Evolutionary conservation across 2,888 invertebrate genomes (phyloP), one percentile per base, ranked within the genome.

Genomic region (Coelopa pilipes): DNA sequence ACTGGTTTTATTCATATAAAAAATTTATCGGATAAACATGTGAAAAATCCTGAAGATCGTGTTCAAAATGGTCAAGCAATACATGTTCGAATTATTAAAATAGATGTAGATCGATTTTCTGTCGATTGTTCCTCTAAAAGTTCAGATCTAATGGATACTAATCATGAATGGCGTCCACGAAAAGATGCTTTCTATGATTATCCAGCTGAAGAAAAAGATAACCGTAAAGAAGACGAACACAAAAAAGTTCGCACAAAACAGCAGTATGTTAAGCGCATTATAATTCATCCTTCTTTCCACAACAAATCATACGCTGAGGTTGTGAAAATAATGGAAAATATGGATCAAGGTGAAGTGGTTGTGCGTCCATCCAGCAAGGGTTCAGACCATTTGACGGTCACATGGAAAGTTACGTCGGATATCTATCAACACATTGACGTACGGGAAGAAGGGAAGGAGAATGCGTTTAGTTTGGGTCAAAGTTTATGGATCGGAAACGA

Each of bases 331-430:
- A 94, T 99, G 93, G 92, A 92, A 66, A 91, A 91, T 72, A 94
- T 98, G 93, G 98, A 97, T 78, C 98, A 97, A 88, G 99, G 99
- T 1, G 99, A 99, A 84, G 97, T 96, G 15, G 94, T 99, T 45
- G 92, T 99, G 19, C 89, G 99, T 75, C 99, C 99, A 0, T 98
- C 98, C 70, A 98, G 98, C 86, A 98, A 99, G 91, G 98, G 97
- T 59, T 92, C 94, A 0, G 96, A 99, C 87, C 98, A 98, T 87
- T 88, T 99, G 77, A 99, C 99, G 0, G 96, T 98, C 1, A 99
- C 99, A 0, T 99, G 99, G 99, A 99, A 99, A 88, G 97, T 99
- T 1, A 92, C 95, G 0, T 96, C 98, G 67, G 93, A 93, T 34
- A 94, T 99, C 79, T 95, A 95, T 84, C 98, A 98, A 85, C 99